Evolutionary conservation across 2,797 vertebrate species (phyloP), one percentile per base, ranked within the genome.

Genomic region (Ctenochaetus hawaiiensis): DNA sequence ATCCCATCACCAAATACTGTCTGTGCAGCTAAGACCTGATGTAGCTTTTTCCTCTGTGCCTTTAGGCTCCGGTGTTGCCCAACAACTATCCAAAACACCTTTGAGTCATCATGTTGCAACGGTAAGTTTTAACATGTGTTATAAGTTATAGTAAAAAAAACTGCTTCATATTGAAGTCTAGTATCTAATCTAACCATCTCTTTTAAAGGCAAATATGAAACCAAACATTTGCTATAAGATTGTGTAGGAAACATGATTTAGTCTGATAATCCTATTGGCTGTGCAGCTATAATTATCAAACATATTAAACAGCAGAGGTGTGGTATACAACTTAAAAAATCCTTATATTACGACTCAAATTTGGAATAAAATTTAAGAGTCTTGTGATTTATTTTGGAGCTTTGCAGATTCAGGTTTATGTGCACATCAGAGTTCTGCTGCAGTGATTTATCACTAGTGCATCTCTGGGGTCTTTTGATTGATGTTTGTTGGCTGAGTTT

Each of bases 401-500:
- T 39, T 54, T 47, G 48, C 39, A 57, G 16, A 45, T 47, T 56
- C 39, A 37, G 39, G 4, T 13, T 48, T n/a, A 45, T 47, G 47
- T 48, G 47, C 41, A 8, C 54, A 18, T 72, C 20, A 52, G 2
- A 66, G 43, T 18, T 34, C 45, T 57, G 56, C 64, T 58, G 72
- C 66, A 62, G 74, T 43, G 53, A 26, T 75, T 54, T 26, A 67
- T 47, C 51, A 7, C 14, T 22, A 58, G 22, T 13, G 3, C 16
- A 34, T 60, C 22, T 67, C 53, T 54, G 7, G 23, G 70, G 43
- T 71, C 47, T 65, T 63, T 61, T 75, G 70, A 68, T 82, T 30
- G 44, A 12, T 9, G 52, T 53, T 63, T 70, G 49, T 26, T 73
- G 47, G 56, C 64, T 62, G 0, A 30, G 7, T 8, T 47, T 59